A percentile compares a stretch with the other conserved stretches of the same genome.
phyloP scores from a whole-genome alignment of 2,113 vertebrate species.

The Hippocampus comes region DNA sequence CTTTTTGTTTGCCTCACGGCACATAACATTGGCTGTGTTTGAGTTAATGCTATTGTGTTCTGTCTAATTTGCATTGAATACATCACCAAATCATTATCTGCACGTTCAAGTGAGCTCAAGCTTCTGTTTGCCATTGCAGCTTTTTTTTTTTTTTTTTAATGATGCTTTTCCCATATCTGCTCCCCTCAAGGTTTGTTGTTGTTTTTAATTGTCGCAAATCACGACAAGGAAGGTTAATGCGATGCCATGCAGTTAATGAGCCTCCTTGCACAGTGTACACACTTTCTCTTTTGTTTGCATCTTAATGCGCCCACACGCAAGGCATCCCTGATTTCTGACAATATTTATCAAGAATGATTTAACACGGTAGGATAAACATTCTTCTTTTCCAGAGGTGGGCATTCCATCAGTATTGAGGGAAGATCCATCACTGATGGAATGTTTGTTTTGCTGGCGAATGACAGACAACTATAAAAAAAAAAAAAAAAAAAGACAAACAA shows the following conservation, averaged over 20 bases:
- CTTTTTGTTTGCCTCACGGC: no score
- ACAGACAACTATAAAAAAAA: no score
- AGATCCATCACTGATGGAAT: no score
- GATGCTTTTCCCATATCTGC: not conserved
- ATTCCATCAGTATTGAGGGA: no score
- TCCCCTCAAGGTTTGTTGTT: not conserved
- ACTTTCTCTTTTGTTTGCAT: not conserved
- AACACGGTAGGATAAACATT: not conserved
- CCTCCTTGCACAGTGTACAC: not conserved
- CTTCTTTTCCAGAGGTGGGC: no score
- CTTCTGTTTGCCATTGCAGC: not conserved
- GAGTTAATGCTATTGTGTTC: not conserved
- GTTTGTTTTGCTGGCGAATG: no score
- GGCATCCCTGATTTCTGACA: not conserved
- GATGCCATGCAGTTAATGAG: not conserved
- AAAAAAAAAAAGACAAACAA: no score
- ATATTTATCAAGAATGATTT: not conserved
- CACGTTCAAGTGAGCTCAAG: not conserved
- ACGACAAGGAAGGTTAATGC: not conserved
- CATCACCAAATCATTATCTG: not conserved
- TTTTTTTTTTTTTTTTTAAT: not conserved
- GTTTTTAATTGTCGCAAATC: not conserved
- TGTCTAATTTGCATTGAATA: not conserved
- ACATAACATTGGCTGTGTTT: no score
- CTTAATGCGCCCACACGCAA: not conserved